Conservation (phyloP, 2,113 vertebrate genomes). For the Cottus gobio region DNA sequence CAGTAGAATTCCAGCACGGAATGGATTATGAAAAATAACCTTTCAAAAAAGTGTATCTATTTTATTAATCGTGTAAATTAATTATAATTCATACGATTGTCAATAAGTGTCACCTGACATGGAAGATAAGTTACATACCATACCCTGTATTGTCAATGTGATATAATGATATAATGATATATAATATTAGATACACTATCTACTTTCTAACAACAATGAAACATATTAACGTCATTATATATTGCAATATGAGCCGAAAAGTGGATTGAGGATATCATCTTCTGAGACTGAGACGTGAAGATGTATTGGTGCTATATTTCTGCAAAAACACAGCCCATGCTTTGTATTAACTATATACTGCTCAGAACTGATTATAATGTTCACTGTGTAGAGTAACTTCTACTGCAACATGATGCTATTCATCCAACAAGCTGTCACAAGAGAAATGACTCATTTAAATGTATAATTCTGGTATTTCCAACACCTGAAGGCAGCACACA, state of each 20-base stretch:
- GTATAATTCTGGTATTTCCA: conserved; percentile 72
- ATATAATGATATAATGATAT: no score
- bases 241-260: conserved; percentile 8
- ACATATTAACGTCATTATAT: conserved; percentile 3
- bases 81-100: not conserved
- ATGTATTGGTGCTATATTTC: conserved; percentile 9
- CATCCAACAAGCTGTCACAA: conserved; percentile 14
- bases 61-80: not conserved
- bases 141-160: not conserved
- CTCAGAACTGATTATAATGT: conserved; percentile 35
- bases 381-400: conserved; percentile 16
- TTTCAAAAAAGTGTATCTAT: conserved; percentile 27
- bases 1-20: conserved; percentile 20
- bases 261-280: conserved; percentile 22
- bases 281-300: not conserved
- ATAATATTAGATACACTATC: no score
- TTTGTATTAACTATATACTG: not conserved
- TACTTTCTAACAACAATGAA: not conserved
- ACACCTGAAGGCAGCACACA: conserved; percentile 41
- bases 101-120: not conserved
- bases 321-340: not conserved
- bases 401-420: conserved; percentile 12
- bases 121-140: not conserved
- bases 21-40: not conserved
- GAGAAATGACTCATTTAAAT: conserved; percentile 75